A percentile compares a stretch with the other conserved stretches of the same genome.
Evolutionary conservation across 2,888 invertebrate species (phyloP).

Genomic region (Synergus gifuensis): DNA sequence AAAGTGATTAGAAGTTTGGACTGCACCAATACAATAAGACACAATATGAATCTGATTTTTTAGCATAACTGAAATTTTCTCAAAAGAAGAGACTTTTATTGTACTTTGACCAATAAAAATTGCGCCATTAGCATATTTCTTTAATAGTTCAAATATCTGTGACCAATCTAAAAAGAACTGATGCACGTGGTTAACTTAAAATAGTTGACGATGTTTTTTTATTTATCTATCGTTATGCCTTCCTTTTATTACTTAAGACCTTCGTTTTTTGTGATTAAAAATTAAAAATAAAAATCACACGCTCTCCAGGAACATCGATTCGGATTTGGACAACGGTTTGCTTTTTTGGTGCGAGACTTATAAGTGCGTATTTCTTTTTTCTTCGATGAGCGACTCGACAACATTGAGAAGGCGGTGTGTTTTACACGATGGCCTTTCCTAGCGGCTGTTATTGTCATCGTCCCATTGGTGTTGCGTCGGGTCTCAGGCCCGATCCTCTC

Average conservation of each 20-base stretch:
- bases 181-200: neutral
- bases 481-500: conserved; percentile 53
- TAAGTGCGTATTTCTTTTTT: conserved; percentile 43
- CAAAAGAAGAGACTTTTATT: no score
- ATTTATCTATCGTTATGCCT: neutral
- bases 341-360: neutral
- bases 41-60: no score
- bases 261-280: neutral
- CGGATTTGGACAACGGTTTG: conserved; percentile 6
- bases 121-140: no score
- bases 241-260: neutral
- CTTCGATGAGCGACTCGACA: conserved; percentile 59
- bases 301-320: neutral
- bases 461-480: conserved; percentile 55
- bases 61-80: no score
- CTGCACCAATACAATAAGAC: no score
- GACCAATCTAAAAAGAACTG: neutral
- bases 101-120: no score
- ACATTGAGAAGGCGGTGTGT: conserved; percentile 67
- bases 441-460: conserved; percentile 55
- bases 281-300: neutral
- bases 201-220: neutral
- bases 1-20: no score
- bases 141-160: no score
- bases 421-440: conserved; percentile 55